These are phyloP conservation scores for Diaperis boleti DNA, from an alignment of 2,888 invertebrate species.

Conservation along the genomic window DNA sequence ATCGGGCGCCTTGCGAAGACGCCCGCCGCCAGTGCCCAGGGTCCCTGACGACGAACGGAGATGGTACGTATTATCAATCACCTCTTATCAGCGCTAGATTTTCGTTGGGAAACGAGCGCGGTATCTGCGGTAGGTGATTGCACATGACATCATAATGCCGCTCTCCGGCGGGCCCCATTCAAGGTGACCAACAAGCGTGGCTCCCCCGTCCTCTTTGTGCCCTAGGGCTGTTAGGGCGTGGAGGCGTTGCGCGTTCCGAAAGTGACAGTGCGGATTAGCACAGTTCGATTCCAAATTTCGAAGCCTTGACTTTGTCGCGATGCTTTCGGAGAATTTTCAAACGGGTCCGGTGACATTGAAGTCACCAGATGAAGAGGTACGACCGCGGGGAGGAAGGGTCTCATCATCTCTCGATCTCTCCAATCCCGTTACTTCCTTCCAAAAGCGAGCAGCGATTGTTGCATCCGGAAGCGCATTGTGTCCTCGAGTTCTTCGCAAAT, in stretches of 20 bases:
- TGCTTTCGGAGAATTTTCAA: not conserved
- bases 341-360: not conserved
- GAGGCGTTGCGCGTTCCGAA: slow-evolving; percentile 17
- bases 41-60: slow-evolving; percentile 86
- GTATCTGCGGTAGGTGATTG: slow-evolving; percentile 48
- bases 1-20: slow-evolving; percentile 79
- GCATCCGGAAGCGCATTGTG: slow-evolving; percentile 42
- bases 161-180: slow-evolving; percentile 49
- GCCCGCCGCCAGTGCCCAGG: slow-evolving; percentile 75
- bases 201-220: slow-evolving; percentile 43
- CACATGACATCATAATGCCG: slow-evolving; percentile 50
- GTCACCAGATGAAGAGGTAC: no score
- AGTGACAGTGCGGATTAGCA: not conserved
- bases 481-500: slow-evolving; percentile 29
- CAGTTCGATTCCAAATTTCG: not conserved
- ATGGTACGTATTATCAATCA: no score
- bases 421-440: slow-evolving; percentile 4
- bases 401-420: no score
- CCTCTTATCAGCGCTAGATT: not conserved
- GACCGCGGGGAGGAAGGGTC: no score
- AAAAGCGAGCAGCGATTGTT: slow-evolving; percentile 12
- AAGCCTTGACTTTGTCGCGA: slow-evolving; percentile 5
- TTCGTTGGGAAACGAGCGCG: slow-evolving; percentile 1
- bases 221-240: slow-evolving; percentile 48
- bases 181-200: slow-evolving; percentile 54